Evolutionary conservation across 1,140 invertebrate species (phyloP).

Genomic region (Formica selysi): DNA sequence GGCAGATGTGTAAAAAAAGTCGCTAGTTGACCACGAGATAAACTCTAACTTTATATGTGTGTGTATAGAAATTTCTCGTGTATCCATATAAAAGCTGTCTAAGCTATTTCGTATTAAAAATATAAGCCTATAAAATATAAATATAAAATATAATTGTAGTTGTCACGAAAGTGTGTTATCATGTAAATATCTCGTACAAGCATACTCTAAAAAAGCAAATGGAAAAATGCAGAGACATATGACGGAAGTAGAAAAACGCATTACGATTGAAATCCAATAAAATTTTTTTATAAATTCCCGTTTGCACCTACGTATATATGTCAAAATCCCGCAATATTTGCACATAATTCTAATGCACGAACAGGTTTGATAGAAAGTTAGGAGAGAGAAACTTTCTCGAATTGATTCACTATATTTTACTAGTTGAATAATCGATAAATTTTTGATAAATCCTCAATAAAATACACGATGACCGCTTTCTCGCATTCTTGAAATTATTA

Average conservation of each 20-base stretch:
- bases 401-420: slow-evolving; percentile 74
- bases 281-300: no score
- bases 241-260: no score
- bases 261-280: no score
- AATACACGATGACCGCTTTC: slow-evolving; percentile 30
- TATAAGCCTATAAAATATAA: no score
- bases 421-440: slow-evolving; percentile 74
- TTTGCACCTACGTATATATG: neutral
- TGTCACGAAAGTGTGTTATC: no score
- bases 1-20: slow-evolving; percentile 44
- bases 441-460: slow-evolving; percentile 53
- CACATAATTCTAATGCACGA: slow-evolving; percentile 40
- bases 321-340: neutral
- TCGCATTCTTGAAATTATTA: slow-evolving; percentile 24
- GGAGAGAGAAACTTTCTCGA: slow-evolving; percentile 53
- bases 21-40: slow-evolving; percentile 16
- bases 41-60: slow-evolving; percentile 54
- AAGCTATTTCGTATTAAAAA: no score
- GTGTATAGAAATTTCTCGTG: slow-evolving; percentile 25
- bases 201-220: no score
- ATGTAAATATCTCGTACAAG: no score
- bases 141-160: no score
- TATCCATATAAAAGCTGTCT: neutral
- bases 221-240: no score
- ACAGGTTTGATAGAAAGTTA: slow-evolving; percentile 76